Evolutionary conservation across 2,113 vertebrate species (phyloP).

Genomic region (Varanus salvator): DNA sequence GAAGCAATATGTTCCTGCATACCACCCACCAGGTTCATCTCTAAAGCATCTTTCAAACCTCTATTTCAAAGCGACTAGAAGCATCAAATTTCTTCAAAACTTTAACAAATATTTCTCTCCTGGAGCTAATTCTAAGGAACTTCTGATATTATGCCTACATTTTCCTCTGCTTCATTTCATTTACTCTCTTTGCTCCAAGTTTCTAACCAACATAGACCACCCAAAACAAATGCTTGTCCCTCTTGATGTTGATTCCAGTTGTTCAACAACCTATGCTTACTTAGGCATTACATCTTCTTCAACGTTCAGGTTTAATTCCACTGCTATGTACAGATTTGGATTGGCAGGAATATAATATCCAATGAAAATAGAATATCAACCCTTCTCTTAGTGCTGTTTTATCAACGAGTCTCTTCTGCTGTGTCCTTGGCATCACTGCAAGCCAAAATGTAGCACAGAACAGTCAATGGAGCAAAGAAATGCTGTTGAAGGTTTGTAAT

Average conservation of each 20-base stretch:
- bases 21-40: slow-evolving; percentile 15
- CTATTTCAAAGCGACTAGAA: slow-evolving; percentile 27
- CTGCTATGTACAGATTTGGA: slow-evolving; percentile 49
- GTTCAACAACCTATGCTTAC: slow-evolving; percentile 48
- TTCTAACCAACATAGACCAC: slow-evolving; percentile 45
- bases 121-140: slow-evolving; percentile 43
- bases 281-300: slow-evolving; percentile 46
- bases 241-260: slow-evolving; percentile 44
- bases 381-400: slow-evolving; percentile 60
- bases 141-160: slow-evolving; percentile 36
- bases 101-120: slow-evolving; percentile 31
- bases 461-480: slow-evolving; percentile 26
- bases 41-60: slow-evolving; percentile 31
- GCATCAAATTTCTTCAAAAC: slow-evolving; percentile 23
- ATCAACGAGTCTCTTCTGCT: slow-evolving; percentile 64
- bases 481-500: slow-evolving; percentile 34
- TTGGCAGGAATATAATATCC: slow-evolving; percentile 49
- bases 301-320: slow-evolving; percentile 22
- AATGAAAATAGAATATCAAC: slow-evolving; percentile 54
- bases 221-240: slow-evolving; percentile 36
- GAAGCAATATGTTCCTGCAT: slow-evolving; percentile 10
- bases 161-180: slow-evolving; percentile 41
- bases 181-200: slow-evolving; percentile 46
- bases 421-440: slow-evolving; percentile 57
- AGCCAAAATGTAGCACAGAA: slow-evolving; percentile 54